Conservation (phyloP, 2,113 vertebrate species). For the Melanocharis versteri region DNA sequence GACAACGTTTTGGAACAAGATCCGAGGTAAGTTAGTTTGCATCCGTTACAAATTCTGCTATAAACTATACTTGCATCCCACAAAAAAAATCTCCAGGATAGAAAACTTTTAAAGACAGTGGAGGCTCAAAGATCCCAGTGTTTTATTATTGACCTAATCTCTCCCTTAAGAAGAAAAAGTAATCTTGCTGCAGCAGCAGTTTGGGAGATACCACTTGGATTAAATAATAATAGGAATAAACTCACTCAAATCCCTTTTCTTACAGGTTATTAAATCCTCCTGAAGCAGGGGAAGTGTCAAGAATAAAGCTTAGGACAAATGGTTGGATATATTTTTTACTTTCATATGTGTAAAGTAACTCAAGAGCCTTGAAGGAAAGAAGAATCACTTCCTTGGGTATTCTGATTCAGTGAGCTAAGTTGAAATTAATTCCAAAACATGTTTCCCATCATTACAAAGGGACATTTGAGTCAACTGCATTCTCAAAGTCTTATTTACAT, state of each 20-base stretch:
- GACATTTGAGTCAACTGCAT: background rate
- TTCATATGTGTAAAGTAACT: background rate
- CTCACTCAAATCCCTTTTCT: background rate
- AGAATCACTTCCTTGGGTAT: background rate
- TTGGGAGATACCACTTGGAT: background rate
- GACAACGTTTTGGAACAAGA: background rate
- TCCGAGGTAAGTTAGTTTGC: background rate
- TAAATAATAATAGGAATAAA: background rate
- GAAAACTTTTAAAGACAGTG: background rate
- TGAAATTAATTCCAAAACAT: background rate
- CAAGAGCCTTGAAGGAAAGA: background rate
- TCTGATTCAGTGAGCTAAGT: background rate
- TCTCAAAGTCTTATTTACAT: background rate
- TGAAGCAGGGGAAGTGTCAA: background rate
- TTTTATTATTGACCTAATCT: background rate
- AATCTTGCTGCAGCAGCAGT: background rate
- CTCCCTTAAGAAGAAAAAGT: background rate
- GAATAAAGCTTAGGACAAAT: background rate
- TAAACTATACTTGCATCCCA: background rate
- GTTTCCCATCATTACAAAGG: background rate
- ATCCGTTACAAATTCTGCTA: background rate
- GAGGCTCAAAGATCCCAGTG: background rate
- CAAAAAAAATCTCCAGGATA: background rate
- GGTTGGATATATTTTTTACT: background rate
- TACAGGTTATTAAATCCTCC: background rate